These are phyloP conservation scores for Pogonocherus hispidulus DNA, from an alignment of 2,888 invertebrate genomes.

Conservation along the genomic window DNA sequence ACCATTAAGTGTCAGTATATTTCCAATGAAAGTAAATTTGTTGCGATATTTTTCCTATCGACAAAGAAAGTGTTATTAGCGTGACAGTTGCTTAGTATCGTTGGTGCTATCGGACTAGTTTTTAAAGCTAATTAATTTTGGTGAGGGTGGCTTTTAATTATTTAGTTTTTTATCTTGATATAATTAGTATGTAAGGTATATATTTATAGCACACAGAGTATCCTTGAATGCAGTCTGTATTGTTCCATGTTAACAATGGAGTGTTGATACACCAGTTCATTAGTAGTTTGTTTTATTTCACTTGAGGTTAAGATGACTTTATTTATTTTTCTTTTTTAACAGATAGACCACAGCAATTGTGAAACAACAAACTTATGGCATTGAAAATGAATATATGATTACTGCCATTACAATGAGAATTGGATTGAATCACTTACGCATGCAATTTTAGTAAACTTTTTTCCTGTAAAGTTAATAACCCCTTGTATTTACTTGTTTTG, in stretches of 20 bases:
- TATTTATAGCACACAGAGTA: background rate
- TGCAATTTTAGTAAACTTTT: background rate
- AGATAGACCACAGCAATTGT: slow-evolving; percentile 28
- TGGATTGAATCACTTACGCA: slow-evolving; percentile 1
- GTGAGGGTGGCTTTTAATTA: no score
- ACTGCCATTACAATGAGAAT: slow-evolving; percentile 26
- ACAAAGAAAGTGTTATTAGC: background rate
- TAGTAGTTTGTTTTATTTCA: slow-evolving; percentile 32
- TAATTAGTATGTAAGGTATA: background rate
- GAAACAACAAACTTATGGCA: slow-evolving; percentile 16
- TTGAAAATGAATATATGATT: slow-evolving; percentile 31
- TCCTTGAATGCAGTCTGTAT: slow-evolving; percentile 30
- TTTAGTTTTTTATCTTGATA: background rate
- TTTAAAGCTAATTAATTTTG: no score
- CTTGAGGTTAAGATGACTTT: slow-evolving; percentile 27
- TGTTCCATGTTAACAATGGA: slow-evolving; percentile 38
- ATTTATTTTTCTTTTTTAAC: slow-evolving; percentile 16
- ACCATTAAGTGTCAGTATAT: background rate
- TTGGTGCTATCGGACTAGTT: no score
- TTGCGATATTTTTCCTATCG: background rate
- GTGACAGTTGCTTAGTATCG: no score
- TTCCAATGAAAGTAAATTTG: slow-evolving; percentile 3
- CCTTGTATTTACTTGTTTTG: background rate
- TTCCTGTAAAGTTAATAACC: slow-evolving; percentile 22
- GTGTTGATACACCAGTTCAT: slow-evolving; percentile 30